Percentiles rank a stretch among this genome's conserved stretches.
Conservation (phyloP, 2,888 invertebrate species). For the Dicycla oo region DNA sequence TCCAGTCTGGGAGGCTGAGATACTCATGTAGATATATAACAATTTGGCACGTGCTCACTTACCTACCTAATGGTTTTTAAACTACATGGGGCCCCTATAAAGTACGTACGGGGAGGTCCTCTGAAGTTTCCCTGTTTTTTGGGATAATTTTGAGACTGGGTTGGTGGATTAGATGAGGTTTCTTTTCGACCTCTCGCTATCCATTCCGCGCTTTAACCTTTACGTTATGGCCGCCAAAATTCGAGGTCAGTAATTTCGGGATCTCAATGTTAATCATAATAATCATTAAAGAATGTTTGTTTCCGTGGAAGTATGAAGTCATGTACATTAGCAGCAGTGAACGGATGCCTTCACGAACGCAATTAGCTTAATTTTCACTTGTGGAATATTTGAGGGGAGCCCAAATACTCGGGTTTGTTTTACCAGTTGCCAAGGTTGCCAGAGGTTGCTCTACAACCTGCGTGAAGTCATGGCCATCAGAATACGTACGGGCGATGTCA, state of each 20-base stretch:
- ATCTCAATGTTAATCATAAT: slow-evolving; percentile 20
- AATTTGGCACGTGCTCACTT: background rate
- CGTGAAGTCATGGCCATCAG: slow-evolving; percentile 6
- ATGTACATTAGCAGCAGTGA: slow-evolving; percentile 58
- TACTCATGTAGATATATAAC: background rate
- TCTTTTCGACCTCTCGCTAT: too few relatives aligned
- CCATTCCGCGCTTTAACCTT: background rate
- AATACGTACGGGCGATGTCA: background rate
- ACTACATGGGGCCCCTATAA: background rate
- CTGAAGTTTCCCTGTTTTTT: too few relatives aligned
- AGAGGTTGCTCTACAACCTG: background rate
- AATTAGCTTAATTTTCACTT: slow-evolving; percentile 58
- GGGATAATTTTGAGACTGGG: too few relatives aligned
- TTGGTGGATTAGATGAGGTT: too few relatives aligned
- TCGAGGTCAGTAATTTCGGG: background rate
- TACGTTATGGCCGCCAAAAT: background rate
- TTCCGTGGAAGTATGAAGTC: slow-evolving; percentile 59
- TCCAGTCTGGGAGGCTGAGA: background rate
- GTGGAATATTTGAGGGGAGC: slow-evolving; percentile 54
- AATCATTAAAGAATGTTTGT: slow-evolving; percentile 28
- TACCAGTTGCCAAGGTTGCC: slow-evolving; percentile 50
- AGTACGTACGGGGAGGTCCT: too few relatives aligned
- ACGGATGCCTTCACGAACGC: slow-evolving; percentile 55
- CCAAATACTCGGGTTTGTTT: slow-evolving; percentile 31
- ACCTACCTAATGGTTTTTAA: background rate